Base-by-base conservation (phyloP, 2,888 invertebrate species). In the Onthophagus sagittarius region DNA sequence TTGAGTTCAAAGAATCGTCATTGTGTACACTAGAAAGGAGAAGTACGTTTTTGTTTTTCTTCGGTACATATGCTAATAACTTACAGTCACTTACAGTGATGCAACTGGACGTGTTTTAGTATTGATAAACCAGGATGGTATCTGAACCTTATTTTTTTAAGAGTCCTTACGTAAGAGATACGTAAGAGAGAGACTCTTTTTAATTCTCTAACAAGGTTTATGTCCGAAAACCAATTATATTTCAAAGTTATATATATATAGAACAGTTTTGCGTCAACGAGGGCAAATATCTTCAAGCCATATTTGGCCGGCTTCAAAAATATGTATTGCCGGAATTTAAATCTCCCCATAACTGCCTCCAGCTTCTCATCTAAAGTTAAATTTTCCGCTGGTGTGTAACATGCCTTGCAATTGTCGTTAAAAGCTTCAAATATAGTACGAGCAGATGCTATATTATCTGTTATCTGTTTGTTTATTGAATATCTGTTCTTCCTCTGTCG, bases 301-400 rank as follows among this genome's bases (percentile, higher is more conserved):
- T 79, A 79, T 76, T 78, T 80, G n/a, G 70, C 76, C 15, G 80
- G 80, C 75, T 80, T 80, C 15, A 70, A 73, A n/a, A 78, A 77
- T 67, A 77, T 78, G 67, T 76, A 78, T 7, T 76, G 67, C 63
- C 70, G 31, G 69, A 78, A 77, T n/a, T 53, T 65, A 64, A 73
- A 76, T 33, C 74, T 72, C 11, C 75, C 76, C 31, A 75, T 65
- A 71, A 77, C 75, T 23, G 63, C 0, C 77, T 78, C 78, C 77
- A 78, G 69, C 78, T 78, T 79, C 71, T 80, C 79, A 73, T 79
- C 79, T 5, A 79, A 39, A 2, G 78, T 79, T 23, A 76, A 78
- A 33, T 71, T 77, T 78, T 78, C 77, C 14, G 76, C 73, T 33
- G 72, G 69, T 70, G 73, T 63, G 62, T 79, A 79, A 9, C 39